Conservation (phyloP, 2,888 invertebrate species). For the Plebejus anna region DNA sequence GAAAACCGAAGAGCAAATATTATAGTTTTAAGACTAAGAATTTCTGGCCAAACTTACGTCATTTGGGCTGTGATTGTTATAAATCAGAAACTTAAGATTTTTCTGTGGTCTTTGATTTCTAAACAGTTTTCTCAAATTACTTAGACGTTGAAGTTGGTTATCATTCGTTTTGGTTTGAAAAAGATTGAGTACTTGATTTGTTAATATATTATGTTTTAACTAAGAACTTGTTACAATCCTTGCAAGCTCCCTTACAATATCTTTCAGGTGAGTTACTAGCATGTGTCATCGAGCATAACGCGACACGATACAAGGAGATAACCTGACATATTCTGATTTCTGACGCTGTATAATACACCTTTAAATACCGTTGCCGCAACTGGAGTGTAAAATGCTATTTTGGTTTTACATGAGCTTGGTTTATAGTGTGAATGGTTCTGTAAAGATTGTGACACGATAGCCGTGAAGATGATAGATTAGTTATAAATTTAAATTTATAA, state of each 20-base stretch:
- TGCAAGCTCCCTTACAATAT: background rate
- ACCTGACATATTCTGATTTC: slow-evolving; percentile 62
- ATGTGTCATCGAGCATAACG: background rate
- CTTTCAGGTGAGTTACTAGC: background rate
- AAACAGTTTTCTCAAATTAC: no score
- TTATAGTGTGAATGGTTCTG: slow-evolving; percentile 11
- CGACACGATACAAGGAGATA: slow-evolving; percentile 45
- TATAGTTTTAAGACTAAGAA: background rate
- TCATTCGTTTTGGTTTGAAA: no score
- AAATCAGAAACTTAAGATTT: no score
- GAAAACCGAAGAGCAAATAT: background rate
- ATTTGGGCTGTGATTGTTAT: background rate
- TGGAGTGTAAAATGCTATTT: slow-evolving; percentile 33
- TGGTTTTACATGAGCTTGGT: slow-evolving; percentile 25
- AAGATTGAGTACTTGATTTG: no score
- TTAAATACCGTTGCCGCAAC: slow-evolving; percentile 35
- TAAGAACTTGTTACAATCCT: background rate
- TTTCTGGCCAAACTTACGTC: background rate
- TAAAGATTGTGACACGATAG: slow-evolving; percentile 17
- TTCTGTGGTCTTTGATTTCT: no score
- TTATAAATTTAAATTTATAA: slow-evolving; percentile 9
- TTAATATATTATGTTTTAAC: background rate
- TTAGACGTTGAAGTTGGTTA: no score
- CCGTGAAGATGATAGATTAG: slow-evolving; percentile 6
- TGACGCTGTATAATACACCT: slow-evolving; percentile 47